Conservation (phyloP, 2,888 invertebrate genomes). For the Ichneumon xanthorius region DNA sequence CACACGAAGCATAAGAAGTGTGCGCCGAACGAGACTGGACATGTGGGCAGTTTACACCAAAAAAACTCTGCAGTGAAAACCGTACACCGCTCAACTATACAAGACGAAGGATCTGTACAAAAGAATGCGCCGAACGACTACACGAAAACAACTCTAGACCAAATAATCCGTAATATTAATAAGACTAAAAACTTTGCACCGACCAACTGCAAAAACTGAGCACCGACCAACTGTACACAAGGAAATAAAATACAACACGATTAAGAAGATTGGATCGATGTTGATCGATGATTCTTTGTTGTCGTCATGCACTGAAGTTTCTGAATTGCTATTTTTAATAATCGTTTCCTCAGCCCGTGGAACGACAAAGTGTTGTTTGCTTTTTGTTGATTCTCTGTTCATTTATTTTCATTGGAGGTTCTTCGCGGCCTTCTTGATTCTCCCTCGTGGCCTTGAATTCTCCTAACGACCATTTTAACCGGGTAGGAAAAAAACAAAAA, state of each 20-base stretch:
- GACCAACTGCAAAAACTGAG: no score
- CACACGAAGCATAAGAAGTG: no score
- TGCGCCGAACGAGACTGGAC: no score
- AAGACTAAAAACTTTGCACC: neutral
- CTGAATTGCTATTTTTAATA: neutral
- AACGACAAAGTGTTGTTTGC: no score
- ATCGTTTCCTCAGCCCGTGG: neutral
- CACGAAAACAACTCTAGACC: no score
- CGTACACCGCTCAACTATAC: no score
- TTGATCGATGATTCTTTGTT: neutral
- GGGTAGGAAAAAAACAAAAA: neutral
- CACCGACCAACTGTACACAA: no score
- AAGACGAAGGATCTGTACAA: no score
- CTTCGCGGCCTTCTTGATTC: conserved; percentile 7
- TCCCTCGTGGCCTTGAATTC: conserved; percentile 3
- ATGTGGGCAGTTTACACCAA: no score
- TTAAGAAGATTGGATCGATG: neutral
- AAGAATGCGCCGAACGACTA: no score
- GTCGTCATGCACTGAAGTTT: neutral
- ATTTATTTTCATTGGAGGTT: conserved; percentile 35
- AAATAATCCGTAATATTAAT: no score
- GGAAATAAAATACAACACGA: neutral
- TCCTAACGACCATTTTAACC: conserved; percentile 11
- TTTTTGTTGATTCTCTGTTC: neutral
- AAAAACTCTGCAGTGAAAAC: no score